Base-by-base conservation (phyloP, 2,113 vertebrate genomes). In the Origma solitaria region DNA sequence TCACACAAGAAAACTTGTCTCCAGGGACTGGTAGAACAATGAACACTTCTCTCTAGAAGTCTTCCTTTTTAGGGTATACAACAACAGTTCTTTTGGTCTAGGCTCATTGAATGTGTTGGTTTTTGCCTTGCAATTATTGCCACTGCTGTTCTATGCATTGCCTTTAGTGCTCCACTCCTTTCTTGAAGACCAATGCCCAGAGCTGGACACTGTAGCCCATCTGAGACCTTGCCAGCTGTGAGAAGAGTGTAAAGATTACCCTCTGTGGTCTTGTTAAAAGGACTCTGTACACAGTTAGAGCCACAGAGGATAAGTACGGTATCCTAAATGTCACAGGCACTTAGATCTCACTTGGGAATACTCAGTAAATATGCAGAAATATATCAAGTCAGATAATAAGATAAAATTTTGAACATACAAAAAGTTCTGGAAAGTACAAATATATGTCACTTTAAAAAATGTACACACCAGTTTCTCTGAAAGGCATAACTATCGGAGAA, bases 81-180 rank as follows among this genome's bases (percentile, higher is more conserved):
- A 12, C 33, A 81, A 7, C 24, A 30, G 14, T 70, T 91, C 60
- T 70, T 81, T 78, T 45, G 72, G 22, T 53, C 70, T 64, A 60
- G 8, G 25, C 22, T 79, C 25, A n/a, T 0, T 18, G 10, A 79
- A 57, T 1, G 0, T 23, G n/a, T 3, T 22, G 40, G 1, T 22
- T 68, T 81, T 61, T 65, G 45, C 10, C 64, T 65, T 54, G 31
- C 8, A 44, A 6, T 79, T 75, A 13, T 72, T 89, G 68, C 49
- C 38, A 25, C 20, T 72, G 31, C 31, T 85, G 7, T 61, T 72
- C n/a, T 72, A 31, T 56, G 44, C 25, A n/a, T 51, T 88, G 15
- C 18, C 37, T 13, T 54, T 50, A 35, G 44, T 24, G 73, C 49
- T 15, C 4, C 11, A 57, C 27, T 82, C 18, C 40, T 82, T 76